Conservation (phyloP, 2,888 invertebrate genomes). For the Polydrusus cervinus region DNA sequence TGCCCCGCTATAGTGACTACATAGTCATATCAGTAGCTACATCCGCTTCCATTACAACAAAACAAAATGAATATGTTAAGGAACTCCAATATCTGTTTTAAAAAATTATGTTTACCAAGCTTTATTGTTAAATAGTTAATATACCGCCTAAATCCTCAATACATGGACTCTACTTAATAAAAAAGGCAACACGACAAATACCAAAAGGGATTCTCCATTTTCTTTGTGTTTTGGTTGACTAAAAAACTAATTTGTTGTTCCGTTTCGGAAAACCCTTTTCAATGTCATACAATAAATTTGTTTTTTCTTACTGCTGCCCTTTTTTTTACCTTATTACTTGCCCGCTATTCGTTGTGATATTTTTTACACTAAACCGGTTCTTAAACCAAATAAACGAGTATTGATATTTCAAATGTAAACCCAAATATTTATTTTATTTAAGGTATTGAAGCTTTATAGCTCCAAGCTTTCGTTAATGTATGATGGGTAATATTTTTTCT, state of each 20-base stretch:
- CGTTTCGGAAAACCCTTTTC: constrained; percentile 15
- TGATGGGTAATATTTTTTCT: too few relatives aligned
- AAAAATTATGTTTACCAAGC: too few relatives aligned
- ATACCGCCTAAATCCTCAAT: neutral
- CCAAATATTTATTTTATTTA: too few relatives aligned
- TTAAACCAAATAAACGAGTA: too few relatives aligned
- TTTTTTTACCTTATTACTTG: neutral
- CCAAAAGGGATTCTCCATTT: neutral
- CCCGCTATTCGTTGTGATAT: neutral
- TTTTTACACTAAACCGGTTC: neutral
- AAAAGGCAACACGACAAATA: neutral
- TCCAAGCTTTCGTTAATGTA: too few relatives aligned
- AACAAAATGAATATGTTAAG: too few relatives aligned
- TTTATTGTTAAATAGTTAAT: neutral
- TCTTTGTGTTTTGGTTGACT: neutral
- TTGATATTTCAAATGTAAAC: too few relatives aligned
- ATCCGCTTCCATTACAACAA: too few relatives aligned
- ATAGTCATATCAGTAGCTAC: too few relatives aligned
- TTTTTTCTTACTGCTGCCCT: neutral
- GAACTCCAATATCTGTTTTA: too few relatives aligned
- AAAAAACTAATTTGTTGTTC: constrained; percentile 20
- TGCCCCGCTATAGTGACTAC: too few relatives aligned
- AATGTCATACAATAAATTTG: constrained; percentile 14
- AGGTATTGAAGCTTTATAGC: too few relatives aligned
- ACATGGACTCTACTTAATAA: neutral